Base-by-base conservation (phyloP, 2,888 invertebrate species). In the Microctonus aethiopoides region DNA sequence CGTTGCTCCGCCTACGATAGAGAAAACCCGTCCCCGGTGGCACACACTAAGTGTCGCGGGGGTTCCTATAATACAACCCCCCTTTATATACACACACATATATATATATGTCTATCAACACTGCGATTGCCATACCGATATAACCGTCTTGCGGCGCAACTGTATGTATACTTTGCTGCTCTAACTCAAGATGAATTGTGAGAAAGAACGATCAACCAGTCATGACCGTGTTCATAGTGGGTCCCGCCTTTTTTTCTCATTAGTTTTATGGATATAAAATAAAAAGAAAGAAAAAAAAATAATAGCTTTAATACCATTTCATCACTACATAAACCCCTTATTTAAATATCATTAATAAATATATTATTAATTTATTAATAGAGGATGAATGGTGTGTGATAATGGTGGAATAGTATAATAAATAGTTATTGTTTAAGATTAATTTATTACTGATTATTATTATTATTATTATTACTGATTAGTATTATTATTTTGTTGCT, bases 1-100 rank as follows among this genome's bases (percentile, higher is more conserved):
- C 83, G 79, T 81, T 78, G 85, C 84, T 83, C 85, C 85, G 85
- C 85, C 85, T 83, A 74, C 63, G 67, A 52, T 13, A 74, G 76
- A 75, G 77, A 74, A 76, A 79, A 79, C 73, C 79, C 79, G 77
- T 74, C 79, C 77, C 77, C 67, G 64, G 67, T 75, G 62, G 41
- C 61, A 67, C 61, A 67, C 67, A 56, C 66, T 61, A 51, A 63
- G 51, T 46, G 46, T 46, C 46, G n/a, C 34, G 56, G 16, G 54
- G 34, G 34, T 13, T 1, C 29, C n/a, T n/a, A n/a, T 22, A 24
- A 54, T 22, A 54, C 26, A 11, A 56, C 13, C 56, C 54, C 24
- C 56, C n/a, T n/a, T n/a, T n/a, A n/a, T 26, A 56, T 46, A 9
- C 4, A 56, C 46, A 9, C 4, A 6, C 16, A 46, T 46, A n/a